A percentile compares a stretch with the other conserved stretches of the same genome.
These are phyloP conservation scores for Caenorhabditis elegans DNA, from an alignment of 1,140 invertebrate genomes.

Conservation along the genomic window DNA sequence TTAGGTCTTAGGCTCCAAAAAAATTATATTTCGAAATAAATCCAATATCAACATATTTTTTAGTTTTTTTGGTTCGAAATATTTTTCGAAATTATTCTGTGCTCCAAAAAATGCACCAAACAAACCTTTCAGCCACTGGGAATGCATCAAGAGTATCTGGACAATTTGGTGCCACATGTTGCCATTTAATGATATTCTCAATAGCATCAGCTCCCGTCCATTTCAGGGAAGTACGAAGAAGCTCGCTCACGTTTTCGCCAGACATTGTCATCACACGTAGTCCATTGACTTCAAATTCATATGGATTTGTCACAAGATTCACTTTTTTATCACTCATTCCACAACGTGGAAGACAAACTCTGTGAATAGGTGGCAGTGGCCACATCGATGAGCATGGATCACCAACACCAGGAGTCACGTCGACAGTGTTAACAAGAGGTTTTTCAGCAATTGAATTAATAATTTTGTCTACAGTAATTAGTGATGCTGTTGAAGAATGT, in stretches of 20 bases:
- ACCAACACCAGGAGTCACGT: slow-evolving; percentile 30
- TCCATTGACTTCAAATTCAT: slow-evolving; percentile 14
- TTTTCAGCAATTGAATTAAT: background rate
- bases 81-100: no score
- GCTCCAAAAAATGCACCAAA: no score
- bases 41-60: no score
- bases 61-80: no score
- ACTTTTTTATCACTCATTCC: slow-evolving; percentile 16
- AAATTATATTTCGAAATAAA: no score
- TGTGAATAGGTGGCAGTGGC: slow-evolving; percentile 37
- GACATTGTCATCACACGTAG: slow-evolving; percentile 31
- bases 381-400: slow-evolving; percentile 29
- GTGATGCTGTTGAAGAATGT: background rate
- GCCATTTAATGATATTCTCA: slow-evolving; percentile 31
- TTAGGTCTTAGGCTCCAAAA: no score
- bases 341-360: background rate
- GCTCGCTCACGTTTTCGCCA: slow-evolving; percentile 27
- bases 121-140: background rate
- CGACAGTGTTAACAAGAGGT: background rate
- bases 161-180: slow-evolving; percentile 32
- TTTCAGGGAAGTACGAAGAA: background rate
- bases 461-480: background rate
- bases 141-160: slow-evolving; percentile 34
- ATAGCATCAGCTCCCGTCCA: background rate
- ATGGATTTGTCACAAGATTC: slow-evolving; percentile 35